phyloP scores from a whole-genome alignment of 2,888 invertebrate species.

The Agapetus fuscipes region DNA sequence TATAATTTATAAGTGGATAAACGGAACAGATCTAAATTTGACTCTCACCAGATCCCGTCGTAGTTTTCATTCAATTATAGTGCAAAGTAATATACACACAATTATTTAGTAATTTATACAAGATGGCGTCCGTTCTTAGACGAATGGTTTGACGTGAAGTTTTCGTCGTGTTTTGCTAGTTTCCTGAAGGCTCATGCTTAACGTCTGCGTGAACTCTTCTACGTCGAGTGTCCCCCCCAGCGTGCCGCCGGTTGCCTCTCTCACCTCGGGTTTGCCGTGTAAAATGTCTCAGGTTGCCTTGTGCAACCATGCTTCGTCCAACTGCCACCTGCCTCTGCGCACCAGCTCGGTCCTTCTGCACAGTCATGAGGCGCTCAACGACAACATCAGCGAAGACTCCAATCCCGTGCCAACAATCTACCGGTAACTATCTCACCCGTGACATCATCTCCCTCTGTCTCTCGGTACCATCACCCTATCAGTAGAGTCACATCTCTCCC shows the following conservation, averaged over 20 bases:
- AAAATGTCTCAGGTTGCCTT: constrained; percentile 68
- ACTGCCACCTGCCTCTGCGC: constrained; percentile 19
- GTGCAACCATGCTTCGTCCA: constrained; percentile 46
- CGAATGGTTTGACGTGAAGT: too few relatives aligned
- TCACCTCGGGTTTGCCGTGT: constrained; percentile 26
- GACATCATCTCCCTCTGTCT: neutral
- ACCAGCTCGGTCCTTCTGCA: constrained; percentile 25
- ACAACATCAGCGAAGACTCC: constrained; percentile 80
- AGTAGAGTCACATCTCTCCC: too few relatives aligned
- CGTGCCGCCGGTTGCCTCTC: neutral
- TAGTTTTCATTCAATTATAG: too few relatives aligned
- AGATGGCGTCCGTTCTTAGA: too few relatives aligned
- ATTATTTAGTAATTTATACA: too few relatives aligned
- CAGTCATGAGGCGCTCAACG: constrained; percentile 44
- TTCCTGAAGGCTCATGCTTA: too few relatives aligned
- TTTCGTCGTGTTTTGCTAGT: too few relatives aligned
- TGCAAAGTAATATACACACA: too few relatives aligned
- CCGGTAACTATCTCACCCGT: constrained; percentile 57
- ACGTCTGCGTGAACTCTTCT: too few relatives aligned
- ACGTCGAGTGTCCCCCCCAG: neutral
- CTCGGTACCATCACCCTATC: neutral
- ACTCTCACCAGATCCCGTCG: too few relatives aligned
- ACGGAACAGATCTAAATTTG: too few relatives aligned
- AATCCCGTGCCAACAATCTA: constrained; percentile 80
- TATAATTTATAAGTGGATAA: too few relatives aligned